Base-by-base conservation (phyloP, 2,797 vertebrate species). In the Peromyscus attwateri region DNA sequence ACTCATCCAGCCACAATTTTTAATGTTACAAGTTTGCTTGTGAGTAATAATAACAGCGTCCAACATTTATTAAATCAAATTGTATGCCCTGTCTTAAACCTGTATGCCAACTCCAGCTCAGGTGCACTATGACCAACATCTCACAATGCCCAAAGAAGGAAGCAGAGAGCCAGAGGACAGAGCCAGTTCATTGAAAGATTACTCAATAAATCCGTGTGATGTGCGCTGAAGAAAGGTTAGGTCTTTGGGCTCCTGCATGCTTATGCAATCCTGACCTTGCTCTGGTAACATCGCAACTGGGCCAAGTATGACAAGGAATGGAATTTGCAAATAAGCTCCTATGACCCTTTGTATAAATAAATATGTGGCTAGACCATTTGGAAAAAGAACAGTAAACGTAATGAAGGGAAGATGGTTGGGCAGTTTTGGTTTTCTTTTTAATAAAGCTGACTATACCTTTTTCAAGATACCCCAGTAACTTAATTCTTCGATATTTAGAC, bases 341-440 rank as follows among this genome's bases (percentile, higher is more conserved):
- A 49, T 89, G 82, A 89, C 29, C 31, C 90, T 96, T 92, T 87
- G 68, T 82, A 81, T 87, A 94, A 94, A 87, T 37, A 52, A 94
- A 76, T 34, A 46, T 19, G 31, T 17, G 43, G 43, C 17, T 57
- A 94, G 82, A 87, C 73, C 66, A 70, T 46, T 68, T 75, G 60
- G 37, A 73, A 83, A 64, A 57, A 60, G 27, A 75, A 23, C 11
- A 62, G 64, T 87, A 55, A 94, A 87, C 89, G 60, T 85, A 62
- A 88, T 13, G 34, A 34, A 68, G 76, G 31, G 55, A 49, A 71
- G 19, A 19, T 6, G 73, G 34, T 68, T 77, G 34, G 21, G 9
- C 37, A 66, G 8, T 96, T 89, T 43, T n/a, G 14, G 37, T 66
- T 84, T 43, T 87, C 13, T 71, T 37, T n/a, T 90, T 95, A 87